Evolutionary conservation across 2,797 vertebrate species (phyloP).

Genomic region (Sebastes elongatus): DNA sequence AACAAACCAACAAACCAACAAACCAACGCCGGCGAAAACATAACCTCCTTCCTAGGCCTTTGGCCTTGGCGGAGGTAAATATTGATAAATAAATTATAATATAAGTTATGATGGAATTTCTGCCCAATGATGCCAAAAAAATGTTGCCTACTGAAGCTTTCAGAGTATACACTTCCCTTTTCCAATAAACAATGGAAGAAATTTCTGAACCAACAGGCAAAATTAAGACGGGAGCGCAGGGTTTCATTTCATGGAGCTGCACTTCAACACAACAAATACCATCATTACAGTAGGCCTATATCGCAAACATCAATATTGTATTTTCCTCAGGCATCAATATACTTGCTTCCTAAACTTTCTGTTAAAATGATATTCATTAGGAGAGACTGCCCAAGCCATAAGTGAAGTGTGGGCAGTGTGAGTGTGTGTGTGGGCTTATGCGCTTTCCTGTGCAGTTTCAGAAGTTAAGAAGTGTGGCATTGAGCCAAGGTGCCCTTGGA

Average conservation of each 20-base stretch:
- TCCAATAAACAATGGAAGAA: conserved; percentile 9
- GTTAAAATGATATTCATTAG: conserved; percentile 68
- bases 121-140: too few species aligned
- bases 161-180: conserved; percentile 4
- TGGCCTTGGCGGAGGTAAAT: too few species aligned
- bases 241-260: conserved; percentile 17
- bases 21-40: too few species aligned
- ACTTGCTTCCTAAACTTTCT: conserved; percentile 52
- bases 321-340: conserved; percentile 52
- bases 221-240: conserved; percentile 10
- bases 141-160: fast-evolving
- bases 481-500: conserved; percentile 61
- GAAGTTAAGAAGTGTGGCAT: conserved; percentile 52
- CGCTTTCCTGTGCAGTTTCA: conserved; percentile 15
- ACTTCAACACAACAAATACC: conserved; percentile 39
- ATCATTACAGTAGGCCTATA: conserved; percentile 45
- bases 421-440: conserved; percentile 15
- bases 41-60: too few species aligned
- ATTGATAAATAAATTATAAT: too few species aligned
- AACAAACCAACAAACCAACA: too few species aligned
- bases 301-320: conserved; percentile 56
- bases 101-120: too few species aligned
- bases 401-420: conserved; percentile 32
- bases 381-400: conserved; percentile 28
- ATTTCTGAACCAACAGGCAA: background rate